Conservation (phyloP, 2,113 vertebrate species). For the Cichladusa arquata region DNA sequence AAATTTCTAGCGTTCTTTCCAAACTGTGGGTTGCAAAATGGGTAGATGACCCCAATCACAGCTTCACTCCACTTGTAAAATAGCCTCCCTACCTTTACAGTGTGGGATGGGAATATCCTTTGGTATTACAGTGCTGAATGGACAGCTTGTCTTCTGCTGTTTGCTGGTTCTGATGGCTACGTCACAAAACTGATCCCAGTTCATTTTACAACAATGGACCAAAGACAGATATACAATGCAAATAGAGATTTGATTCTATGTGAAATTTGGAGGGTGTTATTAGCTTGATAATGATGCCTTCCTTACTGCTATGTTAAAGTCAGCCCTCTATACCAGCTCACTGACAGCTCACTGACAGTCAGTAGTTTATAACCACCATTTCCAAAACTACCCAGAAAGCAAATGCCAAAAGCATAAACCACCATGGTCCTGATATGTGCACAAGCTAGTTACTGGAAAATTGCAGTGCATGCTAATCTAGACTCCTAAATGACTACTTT, state of each 20-base stretch:
- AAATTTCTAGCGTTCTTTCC: neutral
- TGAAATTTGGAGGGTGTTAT: neutral
- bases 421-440: fast-evolving
- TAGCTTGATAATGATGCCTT: neutral
- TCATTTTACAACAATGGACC: neutral
- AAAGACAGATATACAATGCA: neutral
- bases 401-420: neutral
- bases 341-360: neutral
- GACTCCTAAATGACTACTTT: neutral
- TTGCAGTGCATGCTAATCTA: neutral
- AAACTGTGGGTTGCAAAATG: neutral
- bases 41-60: neutral
- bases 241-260: neutral
- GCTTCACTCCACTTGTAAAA: neutral
- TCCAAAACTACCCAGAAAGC: neutral
- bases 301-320: neutral
- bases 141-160: neutral
- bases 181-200: neutral
- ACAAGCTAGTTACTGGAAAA: neutral
- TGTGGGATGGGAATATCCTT: neutral
- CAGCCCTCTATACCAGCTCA: neutral
- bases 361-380: neutral
- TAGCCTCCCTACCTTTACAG: neutral
- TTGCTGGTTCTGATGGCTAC: neutral
- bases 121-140: neutral